A percentile compares a stretch with the other conserved stretches of the same genome.
Conservation (phyloP, 1,140 invertebrate species). For the Drosophila kurseongensis region DNA sequence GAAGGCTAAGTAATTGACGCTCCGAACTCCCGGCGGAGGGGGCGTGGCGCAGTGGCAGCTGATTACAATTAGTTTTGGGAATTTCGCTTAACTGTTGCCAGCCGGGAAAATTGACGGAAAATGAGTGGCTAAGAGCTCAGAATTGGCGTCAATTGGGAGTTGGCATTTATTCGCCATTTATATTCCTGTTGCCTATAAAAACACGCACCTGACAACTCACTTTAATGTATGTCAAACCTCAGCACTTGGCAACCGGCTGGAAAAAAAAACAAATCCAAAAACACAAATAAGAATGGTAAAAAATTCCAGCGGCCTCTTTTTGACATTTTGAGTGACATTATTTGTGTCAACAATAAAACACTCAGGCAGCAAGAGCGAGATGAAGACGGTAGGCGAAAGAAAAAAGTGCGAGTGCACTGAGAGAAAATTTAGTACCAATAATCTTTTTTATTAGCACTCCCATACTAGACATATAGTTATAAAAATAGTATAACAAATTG, state of each 20-base stretch:
- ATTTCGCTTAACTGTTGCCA: conserved; percentile 39
- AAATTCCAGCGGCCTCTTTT: conserved; percentile 74
- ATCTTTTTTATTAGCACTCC: no score
- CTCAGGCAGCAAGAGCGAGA: conserved; percentile 55
- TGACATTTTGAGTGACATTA: conserved; percentile 81
- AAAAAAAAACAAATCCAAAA: conserved; percentile 6
- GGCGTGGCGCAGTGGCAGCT: conserved; percentile 14
- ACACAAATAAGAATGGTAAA: conserved; percentile 13
- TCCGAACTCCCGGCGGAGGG: conserved; percentile 36
- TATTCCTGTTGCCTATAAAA: conserved; percentile 44
- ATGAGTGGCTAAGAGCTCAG: conserved; percentile 12
- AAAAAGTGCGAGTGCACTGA: conserved; percentile 25
- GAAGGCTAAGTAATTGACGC: conserved; percentile 61
- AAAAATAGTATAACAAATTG: no score
- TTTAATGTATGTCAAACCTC: conserved; percentile 76
- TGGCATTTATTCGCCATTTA: conserved; percentile 31
- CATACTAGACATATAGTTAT: no score
- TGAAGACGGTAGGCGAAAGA: conserved; percentile 14
- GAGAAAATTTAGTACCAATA: conserved; percentile 4
- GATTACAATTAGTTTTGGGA: conserved; percentile 50
- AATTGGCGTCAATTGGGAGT: conserved; percentile 32
- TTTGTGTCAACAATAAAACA: conserved; percentile 82
- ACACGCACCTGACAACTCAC: conserved; percentile 74
- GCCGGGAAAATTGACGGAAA: conserved; percentile 38
- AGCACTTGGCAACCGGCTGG: conserved; percentile 44